Conservation (phyloP, 1,140 invertebrate species). For the Lordiphosa clarofinis region DNA sequence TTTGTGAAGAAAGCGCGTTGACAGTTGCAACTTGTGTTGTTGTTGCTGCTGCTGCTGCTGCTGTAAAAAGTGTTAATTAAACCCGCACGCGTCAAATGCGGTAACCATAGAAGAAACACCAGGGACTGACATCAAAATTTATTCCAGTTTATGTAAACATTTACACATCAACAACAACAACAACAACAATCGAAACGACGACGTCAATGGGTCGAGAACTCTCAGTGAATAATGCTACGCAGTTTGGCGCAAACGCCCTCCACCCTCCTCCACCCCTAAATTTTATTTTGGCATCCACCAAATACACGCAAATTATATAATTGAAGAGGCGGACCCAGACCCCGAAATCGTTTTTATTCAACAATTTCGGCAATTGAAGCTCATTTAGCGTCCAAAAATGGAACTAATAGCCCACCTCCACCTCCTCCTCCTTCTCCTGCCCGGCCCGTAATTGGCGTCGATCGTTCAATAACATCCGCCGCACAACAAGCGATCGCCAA, state of each 20-base stretch:
- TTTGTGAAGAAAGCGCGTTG: conserved; percentile 5
- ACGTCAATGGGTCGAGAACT: conserved; percentile 34
- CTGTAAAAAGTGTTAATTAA: conserved; percentile 66
- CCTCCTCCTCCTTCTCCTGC: background rate
- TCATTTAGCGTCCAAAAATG: conserved; percentile 70
- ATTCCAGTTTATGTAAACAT: conserved; percentile 71
- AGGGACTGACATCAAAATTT: conserved; percentile 43
- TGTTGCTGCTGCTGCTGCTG: conserved; percentile 14
- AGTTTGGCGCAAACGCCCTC: conserved; percentile 16
- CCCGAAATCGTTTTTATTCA: conserved; percentile 47
- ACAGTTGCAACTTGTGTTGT: conserved; percentile 5
- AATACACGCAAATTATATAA: conserved; percentile 65
- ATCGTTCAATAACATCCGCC: conserved; percentile 52
- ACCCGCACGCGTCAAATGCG: conserved; percentile 45
- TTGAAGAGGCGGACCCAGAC: conserved; percentile 29
- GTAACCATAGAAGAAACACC: background rate
- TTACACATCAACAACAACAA: conserved; percentile 37
- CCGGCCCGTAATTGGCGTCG: conserved; percentile 40
- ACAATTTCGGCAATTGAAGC: conserved; percentile 64
- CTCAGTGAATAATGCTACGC: conserved; percentile 23
- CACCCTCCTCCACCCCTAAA: no score
- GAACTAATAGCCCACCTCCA: conserved; percentile 25
- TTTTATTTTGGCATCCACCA: no score
- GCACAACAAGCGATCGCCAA: conserved; percentile 6
- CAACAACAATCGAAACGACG: conserved; percentile 25